Conservation (phyloP, 2,113 vertebrate genomes). For the Spea bombifrons region DNA sequence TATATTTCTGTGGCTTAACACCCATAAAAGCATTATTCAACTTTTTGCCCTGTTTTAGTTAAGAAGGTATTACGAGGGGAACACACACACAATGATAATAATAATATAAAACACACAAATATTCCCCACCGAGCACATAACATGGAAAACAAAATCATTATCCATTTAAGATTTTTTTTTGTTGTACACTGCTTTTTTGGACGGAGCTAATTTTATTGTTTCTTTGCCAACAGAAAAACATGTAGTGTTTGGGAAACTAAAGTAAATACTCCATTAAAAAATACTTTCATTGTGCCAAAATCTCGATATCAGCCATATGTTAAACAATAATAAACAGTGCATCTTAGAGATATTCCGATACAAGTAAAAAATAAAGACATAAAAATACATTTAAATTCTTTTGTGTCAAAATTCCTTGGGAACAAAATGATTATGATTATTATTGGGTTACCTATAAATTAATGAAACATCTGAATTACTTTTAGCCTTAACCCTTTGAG, state of each 20-base stretch:
- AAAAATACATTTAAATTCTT: neutral
- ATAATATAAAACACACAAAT: constrained; percentile 22
- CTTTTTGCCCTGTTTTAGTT: no score
- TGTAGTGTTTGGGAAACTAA: constrained; percentile 44
- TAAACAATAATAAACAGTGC: constrained; percentile 37
- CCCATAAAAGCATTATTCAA: no score
- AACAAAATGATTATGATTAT: no score
- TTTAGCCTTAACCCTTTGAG: no score
- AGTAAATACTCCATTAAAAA: constrained; percentile 40
- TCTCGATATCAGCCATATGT: constrained; percentile 44
- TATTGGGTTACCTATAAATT: no score
- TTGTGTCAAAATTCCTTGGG: no score
- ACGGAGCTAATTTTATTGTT: constrained; percentile 39
- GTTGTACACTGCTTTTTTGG: constrained; percentile 31
- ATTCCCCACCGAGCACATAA: constrained; percentile 33
- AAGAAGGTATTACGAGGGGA: no score
- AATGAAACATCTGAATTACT: no score
- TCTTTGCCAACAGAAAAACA: constrained; percentile 45
- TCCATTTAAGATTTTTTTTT: constrained; percentile 23
- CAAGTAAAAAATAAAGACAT: constrained; percentile 13
- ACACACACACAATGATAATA: no score
- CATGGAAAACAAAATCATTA: constrained; percentile 43
- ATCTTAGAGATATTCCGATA: constrained; percentile 23
- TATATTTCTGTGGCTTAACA: no score
- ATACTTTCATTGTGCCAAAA: constrained; percentile 26